Evolutionary conservation across 2,888 invertebrate species (phyloP).

Genomic region (Drosophila koepferae): DNA sequence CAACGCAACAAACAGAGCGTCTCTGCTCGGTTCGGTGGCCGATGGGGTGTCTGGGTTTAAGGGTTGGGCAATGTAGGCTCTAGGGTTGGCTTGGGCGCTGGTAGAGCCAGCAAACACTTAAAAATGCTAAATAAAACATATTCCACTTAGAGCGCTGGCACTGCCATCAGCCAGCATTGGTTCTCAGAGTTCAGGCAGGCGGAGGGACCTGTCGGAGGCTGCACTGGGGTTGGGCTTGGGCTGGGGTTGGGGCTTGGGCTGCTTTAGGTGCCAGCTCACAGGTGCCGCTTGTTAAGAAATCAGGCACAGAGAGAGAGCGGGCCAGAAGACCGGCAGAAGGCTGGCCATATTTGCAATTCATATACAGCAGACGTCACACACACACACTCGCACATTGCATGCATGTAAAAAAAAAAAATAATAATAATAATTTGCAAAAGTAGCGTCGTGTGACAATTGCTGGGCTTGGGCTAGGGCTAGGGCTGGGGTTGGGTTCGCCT

Average conservation of each 20-base stretch:
- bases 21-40: slow-evolving; percentile 35
- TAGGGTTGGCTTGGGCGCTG: slow-evolving; percentile 13
- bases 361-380: slow-evolving; percentile 68
- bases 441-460: slow-evolving; percentile 81
- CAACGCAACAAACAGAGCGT: slow-evolving; percentile 60
- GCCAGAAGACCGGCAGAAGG: slow-evolving; percentile 21
- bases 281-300: slow-evolving; percentile 78
- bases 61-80: slow-evolving; percentile 2
- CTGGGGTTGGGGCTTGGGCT: neutral
- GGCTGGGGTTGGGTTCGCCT: slow-evolving; percentile 27
- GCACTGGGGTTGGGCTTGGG: neutral
- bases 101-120: slow-evolving; percentile 75
- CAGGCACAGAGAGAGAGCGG: slow-evolving; percentile 34
- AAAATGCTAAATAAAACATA: slow-evolving; percentile 80
- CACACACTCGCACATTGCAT: slow-evolving; percentile 7
- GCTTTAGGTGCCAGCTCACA: slow-evolving; percentile 71
- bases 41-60: slow-evolving; percentile 1
- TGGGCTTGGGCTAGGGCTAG: slow-evolving; percentile 30
- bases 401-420: slow-evolving; percentile 27
- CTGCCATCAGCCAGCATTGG: slow-evolving; percentile 26
- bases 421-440: slow-evolving; percentile 77
- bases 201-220: neutral
- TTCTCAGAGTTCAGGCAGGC: slow-evolving; percentile 16
- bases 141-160: slow-evolving; percentile 68
- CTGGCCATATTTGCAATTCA: slow-evolving; percentile 77